Evolutionary conservation across 2,888 invertebrate species (phyloP).

Genomic region (Nomada hirtipes): DNA sequence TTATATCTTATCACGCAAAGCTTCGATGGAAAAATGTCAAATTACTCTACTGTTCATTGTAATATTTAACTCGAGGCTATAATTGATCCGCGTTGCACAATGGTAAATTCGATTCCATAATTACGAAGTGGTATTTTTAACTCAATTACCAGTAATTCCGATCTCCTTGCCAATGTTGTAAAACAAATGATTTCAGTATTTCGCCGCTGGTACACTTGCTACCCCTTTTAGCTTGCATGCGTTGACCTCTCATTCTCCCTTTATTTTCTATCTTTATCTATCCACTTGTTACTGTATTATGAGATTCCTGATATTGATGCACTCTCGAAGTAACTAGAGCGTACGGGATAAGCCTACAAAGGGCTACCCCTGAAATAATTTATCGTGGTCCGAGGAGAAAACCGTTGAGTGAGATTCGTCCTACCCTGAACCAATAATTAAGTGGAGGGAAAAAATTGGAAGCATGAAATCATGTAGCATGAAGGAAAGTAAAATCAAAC

Average conservation of each 20-base stretch:
- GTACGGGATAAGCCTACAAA: slow-evolving; percentile 49
- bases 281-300: slow-evolving; percentile 47
- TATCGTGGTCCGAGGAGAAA: slow-evolving; percentile 34
- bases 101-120: no score
- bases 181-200: slow-evolving; percentile 16
- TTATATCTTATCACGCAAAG: no score
- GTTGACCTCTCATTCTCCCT: slow-evolving; percentile 24
- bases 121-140: not conserved
- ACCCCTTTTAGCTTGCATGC: slow-evolving; percentile 11
- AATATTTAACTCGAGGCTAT: no score
- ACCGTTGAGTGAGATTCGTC: slow-evolving; percentile 19
- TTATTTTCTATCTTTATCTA: slow-evolving; percentile 51
- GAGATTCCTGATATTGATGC: slow-evolving; percentile 56
- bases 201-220: not conserved
- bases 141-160: not conserved
- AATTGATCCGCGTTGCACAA: no score
- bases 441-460: not conserved
- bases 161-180: not conserved
- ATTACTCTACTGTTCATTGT: no score
- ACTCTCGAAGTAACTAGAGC: slow-evolving; percentile 54
- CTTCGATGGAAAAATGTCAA: no score
- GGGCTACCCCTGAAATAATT: slow-evolving; percentile 53
- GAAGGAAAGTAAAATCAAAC: no score
- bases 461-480: not conserved
- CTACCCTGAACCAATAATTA: slow-evolving; percentile 10